Evolutionary conservation across 64 coral and sea anemone genomes (phyloP).

Genomic region (Stylophora pistillata): DNA sequence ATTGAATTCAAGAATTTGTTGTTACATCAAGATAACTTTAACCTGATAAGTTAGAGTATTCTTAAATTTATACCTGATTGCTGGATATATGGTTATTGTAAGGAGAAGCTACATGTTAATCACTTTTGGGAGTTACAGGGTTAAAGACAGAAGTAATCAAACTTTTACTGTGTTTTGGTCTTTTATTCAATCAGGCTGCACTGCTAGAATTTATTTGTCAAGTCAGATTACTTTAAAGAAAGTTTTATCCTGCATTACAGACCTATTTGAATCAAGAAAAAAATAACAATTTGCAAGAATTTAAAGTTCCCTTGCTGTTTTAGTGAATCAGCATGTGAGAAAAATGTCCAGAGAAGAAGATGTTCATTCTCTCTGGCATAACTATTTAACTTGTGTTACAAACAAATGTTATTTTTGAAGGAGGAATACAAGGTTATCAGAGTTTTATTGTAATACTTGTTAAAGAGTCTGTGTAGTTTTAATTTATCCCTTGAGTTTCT

Average conservation of each 20-base stretch:
- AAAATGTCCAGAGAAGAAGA: not conserved
- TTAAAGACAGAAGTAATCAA: too few species aligned
- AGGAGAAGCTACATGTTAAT: too few species aligned
- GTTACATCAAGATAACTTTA: too few species aligned
- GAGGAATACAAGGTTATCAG: not conserved
- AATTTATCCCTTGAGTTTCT: slow-evolving; percentile 4
- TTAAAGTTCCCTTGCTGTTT: not conserved
- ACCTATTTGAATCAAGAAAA: not conserved
- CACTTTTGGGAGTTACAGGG: too few species aligned
- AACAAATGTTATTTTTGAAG: not conserved
- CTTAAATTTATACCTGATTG: too few species aligned
- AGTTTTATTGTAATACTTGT: not conserved
- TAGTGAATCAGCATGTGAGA: not conserved
- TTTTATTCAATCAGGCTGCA: too few species aligned
- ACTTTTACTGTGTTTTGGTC: too few species aligned
- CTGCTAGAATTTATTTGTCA: not conserved
- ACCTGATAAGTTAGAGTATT: too few species aligned
- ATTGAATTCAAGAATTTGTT: too few species aligned
- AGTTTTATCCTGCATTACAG: not conserved
- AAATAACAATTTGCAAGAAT: not conserved
- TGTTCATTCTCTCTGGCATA: not conserved
- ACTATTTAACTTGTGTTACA: not conserved
- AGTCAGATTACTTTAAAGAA: not conserved
- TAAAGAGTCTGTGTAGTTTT: slow-evolving; percentile 2
- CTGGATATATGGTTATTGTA: too few species aligned